These are phyloP conservation scores for Drosophila sucinea DNA, from an alignment of 1,140 invertebrate species.

Conservation along the genomic window DNA sequence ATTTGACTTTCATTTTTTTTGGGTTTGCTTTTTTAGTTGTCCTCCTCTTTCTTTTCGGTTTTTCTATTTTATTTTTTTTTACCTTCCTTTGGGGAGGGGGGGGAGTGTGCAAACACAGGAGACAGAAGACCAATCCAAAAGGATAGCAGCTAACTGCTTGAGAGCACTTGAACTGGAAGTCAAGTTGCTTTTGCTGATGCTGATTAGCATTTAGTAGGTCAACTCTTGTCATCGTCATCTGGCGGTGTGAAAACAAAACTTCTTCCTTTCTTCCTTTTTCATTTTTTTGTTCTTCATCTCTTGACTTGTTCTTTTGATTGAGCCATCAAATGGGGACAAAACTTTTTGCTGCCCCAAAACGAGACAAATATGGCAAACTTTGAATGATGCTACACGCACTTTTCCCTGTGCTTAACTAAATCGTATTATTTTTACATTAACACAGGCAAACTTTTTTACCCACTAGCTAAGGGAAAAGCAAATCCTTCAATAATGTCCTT, in stretches of 20 bases:
- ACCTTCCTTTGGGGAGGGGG: constrained; percentile 16
- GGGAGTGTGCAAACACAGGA: constrained; percentile 29
- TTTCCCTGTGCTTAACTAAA: constrained; percentile 60
- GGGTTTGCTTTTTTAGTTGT: constrained; percentile 24
- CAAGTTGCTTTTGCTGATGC: constrained; percentile 35
- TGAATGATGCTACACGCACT: constrained; percentile 40
- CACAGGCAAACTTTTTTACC: constrained; percentile 46
- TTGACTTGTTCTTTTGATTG: constrained; percentile 4
- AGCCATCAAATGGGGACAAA: background rate
- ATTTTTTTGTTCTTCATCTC: background rate
- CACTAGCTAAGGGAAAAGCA: background rate
- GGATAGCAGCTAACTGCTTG: constrained; percentile 8
- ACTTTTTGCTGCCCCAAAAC: constrained; percentile 33
- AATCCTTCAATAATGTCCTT: constrained; percentile 11
- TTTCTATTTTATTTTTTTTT: constrained; percentile 42
- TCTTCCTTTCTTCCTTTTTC: background rate
- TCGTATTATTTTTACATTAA: constrained; percentile 77
- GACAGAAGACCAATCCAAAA: background rate
- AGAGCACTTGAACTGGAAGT: constrained; percentile 56
- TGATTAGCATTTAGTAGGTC: constrained; percentile 81
- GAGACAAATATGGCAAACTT: constrained; percentile 25
- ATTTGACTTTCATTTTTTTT: constrained; percentile 67
- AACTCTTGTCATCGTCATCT: constrained; percentile 51
- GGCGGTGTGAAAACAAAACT: constrained; percentile 30
- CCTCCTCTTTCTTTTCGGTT: constrained; percentile 17